Percentiles rank a stretch among this genome's conserved stretches.
Evolutionary conservation across 2,888 invertebrate genomes (phyloP).

Genomic region (Altica lythri): DNA sequence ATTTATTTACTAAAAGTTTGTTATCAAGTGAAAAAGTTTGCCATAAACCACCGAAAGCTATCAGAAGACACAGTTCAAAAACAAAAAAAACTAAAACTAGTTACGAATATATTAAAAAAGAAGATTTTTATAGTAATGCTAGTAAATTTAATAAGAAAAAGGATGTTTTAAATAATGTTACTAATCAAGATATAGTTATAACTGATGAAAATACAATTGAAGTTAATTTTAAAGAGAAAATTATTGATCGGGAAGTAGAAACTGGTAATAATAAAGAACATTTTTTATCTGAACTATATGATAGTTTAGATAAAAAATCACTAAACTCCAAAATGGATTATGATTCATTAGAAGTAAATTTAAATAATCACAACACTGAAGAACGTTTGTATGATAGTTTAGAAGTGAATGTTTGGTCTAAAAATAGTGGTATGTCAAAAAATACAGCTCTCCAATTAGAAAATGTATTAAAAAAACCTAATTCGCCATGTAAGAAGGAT

Average conservation of each 20-base stretch:
- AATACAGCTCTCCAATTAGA: constrained; percentile 41
- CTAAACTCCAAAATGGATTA: constrained; percentile 48
- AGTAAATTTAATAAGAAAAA: constrained; percentile 38
- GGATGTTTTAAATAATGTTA: constrained; percentile 38
- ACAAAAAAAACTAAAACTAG: constrained; percentile 50
- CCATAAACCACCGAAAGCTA: constrained; percentile 76
- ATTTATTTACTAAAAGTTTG: constrained; percentile 56
- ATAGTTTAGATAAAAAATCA: constrained; percentile 52
- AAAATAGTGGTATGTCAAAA: constrained; percentile 38
- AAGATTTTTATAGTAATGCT: constrained; percentile 51
- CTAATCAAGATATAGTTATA: constrained; percentile 42
- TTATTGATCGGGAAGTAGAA: constrained; percentile 53
- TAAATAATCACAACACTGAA: constrained; percentile 45
- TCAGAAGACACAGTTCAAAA: constrained; percentile 68
- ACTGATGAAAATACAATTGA: constrained; percentile 53
- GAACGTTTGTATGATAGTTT: constrained; percentile 49
- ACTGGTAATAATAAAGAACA: constrained; percentile 32
- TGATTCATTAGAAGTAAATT: constrained; percentile 51
- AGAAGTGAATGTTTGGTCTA: constrained; percentile 48
- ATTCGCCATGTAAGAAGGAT: constrained; percentile 38
- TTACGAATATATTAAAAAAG: constrained; percentile 56
- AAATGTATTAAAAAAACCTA: constrained; percentile 55
- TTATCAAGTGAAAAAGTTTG: constrained; percentile 60
- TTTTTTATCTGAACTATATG: constrained; percentile 51
- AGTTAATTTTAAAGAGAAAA: constrained; percentile 54